Evolutionary conservation across 2,888 invertebrate species (phyloP), one percentile per base, ranked within the genome.

Genomic region (Eledona agricola): DNA sequence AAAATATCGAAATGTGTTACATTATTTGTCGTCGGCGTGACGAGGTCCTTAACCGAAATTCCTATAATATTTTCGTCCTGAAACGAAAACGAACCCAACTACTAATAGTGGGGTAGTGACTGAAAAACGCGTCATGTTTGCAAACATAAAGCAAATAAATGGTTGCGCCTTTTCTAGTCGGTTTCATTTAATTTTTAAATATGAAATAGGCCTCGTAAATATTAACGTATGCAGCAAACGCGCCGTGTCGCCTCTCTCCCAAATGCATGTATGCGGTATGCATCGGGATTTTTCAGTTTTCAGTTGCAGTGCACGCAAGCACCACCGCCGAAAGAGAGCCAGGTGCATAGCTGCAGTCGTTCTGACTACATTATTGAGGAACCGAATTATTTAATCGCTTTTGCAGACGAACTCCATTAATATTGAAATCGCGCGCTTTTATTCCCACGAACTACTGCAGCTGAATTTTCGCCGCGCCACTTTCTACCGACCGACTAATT

Each of bases 371-470:
- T 73, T 72, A 73, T 72, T 72, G 69, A 72, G 66, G 65, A 69
- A 64, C 58, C 67, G 66, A 73, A 72, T 73, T 71, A 73, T 73
- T 72, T 70, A 71, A 73, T 73, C 70, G 72, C 66, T 72, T 71
- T 72, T 70, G 69, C 72, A 72, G 72, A 73, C 72, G 66, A 64
- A 65, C 64, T 63, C 54, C 64, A 66, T 72, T 66, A 72, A 72
- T 72, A 72, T 70, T 72, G 65, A 65, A 71, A 53, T 47, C 32
- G 2, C 20, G 23, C 22, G 22, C 25, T 40, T 38, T 40, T 50
- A 40, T 40, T 31, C 51, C 42, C 51, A 26, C 17, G 20, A 40
- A 51, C 47, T 28, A 37, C 37, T 22, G 37, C 37, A 28, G 15
- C 25, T n/a, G 26, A 19, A 32, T 23, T 35, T 26, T 26, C 25